These are phyloP conservation scores for Venustaconcha ellipsiformis DNA, from an alignment of 1,140 invertebrate species.

Conservation along the genomic window DNA sequence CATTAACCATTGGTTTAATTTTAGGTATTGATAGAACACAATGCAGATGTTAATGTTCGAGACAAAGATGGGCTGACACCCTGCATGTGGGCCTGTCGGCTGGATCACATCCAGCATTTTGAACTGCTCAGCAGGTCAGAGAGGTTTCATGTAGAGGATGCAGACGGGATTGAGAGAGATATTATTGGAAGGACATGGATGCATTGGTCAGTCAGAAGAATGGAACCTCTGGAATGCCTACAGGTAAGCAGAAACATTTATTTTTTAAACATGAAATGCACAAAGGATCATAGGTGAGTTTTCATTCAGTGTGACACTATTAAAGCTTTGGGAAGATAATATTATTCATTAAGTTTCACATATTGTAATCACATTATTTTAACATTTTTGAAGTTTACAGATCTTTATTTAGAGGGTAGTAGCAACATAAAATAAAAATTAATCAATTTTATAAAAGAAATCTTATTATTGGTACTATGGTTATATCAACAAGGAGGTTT, in stretches of 20 bases:
- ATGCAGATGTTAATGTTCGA: slow-evolving; percentile 51
- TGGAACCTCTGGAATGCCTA: slow-evolving; percentile 67
- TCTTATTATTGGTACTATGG: too few species aligned
- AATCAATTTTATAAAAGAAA: too few species aligned
- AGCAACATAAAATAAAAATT: too few species aligned
- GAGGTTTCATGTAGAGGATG: slow-evolving; percentile 48
- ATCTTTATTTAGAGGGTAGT: too few species aligned
- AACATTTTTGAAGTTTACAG: too few species aligned
- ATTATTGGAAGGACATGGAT: slow-evolving; percentile 66
- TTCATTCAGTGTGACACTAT: too few species aligned
- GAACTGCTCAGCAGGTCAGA: slow-evolving; percentile 54
- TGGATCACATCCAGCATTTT: slow-evolving; percentile 68
- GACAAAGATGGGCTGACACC: slow-evolving; percentile 68
- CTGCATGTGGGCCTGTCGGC: slow-evolving; percentile 69
- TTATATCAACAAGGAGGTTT: too few species aligned
- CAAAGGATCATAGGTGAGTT: too few species aligned
- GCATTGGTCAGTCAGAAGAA: slow-evolving; percentile 67
- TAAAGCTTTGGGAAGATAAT: too few species aligned
- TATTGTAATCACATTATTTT: too few species aligned
- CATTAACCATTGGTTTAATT: slow-evolving; percentile 3
- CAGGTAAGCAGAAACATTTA: slow-evolving; percentile 45
- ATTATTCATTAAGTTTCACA: too few species aligned
- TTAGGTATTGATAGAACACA: slow-evolving; percentile 59
- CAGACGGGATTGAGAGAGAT: slow-evolving; percentile 65
- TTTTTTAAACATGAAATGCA: too few species aligned